Conservation (phyloP, 1,140 invertebrate genomes). For the Marisa cornuarietis region DNA sequence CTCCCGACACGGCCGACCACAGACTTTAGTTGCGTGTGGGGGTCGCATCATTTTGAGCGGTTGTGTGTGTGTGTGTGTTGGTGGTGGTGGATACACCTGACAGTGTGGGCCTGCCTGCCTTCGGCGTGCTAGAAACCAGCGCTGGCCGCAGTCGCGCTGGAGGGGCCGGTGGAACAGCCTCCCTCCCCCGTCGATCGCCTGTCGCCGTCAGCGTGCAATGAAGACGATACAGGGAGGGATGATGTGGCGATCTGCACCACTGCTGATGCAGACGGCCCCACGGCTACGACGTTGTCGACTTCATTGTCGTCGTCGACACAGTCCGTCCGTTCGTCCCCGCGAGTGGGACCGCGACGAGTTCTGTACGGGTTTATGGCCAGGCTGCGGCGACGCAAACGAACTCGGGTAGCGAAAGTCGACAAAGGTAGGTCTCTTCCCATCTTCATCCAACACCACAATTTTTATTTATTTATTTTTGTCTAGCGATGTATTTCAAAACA, state of each 20-base stretch:
- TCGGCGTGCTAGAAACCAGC: no score
- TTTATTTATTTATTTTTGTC: neutral
- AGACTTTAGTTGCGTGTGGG: no score
- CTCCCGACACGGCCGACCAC: no score
- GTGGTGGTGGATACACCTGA: no score
- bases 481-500: no score
- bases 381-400: constrained; percentile 5
- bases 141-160: constrained; percentile 8
- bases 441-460: neutral
- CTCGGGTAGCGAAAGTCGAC: constrained; percentile 6
- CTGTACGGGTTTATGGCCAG: constrained; percentile 19
- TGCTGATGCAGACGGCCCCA: neutral
- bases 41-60: no score
- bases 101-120: no score
- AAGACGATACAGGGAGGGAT: constrained; percentile 21
- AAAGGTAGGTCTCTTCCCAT: constrained; percentile 6
- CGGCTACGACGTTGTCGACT: constrained; percentile 17
- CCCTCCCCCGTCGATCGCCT: constrained; percentile 6
- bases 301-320: constrained; percentile 21
- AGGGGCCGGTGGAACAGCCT: constrained; percentile 15
- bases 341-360: neutral
- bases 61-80: no score
- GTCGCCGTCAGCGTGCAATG: constrained; percentile 8
- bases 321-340: constrained; percentile 15
- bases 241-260: neutral